Conservation (phyloP, 92 coral and sea anemone genomes). For the Chrysogorgia sp. region DNA sequence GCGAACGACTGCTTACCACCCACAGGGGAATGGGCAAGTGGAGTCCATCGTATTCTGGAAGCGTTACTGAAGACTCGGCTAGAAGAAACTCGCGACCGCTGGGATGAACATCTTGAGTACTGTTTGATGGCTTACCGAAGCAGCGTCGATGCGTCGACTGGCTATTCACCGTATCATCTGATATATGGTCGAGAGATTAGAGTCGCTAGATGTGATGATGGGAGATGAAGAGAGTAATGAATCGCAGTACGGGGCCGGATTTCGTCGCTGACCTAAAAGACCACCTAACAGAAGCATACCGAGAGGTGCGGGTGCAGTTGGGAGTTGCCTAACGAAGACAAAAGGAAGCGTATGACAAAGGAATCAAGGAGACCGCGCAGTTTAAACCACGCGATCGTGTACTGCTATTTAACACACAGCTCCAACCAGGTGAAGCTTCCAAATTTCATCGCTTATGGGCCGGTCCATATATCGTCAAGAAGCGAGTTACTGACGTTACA, state of each 20-base stretch:
- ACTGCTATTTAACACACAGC: conserved; percentile 39
- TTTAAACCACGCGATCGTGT: not conserved
- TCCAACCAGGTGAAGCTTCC: conserved; percentile 47
- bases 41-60: conserved; percentile 39
- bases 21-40: conserved; percentile 59
- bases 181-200: conserved; percentile 56
- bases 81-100: conserved; percentile 39
- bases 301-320: conserved; percentile 44
- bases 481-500: conserved; percentile 57
- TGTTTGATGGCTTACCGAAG: conserved; percentile 55
- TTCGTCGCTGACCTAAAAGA: conserved; percentile 40
- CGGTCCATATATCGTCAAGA: conserved; percentile 56
- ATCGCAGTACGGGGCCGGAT: conserved; percentile 46
- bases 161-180: conserved; percentile 50
- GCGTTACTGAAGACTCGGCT: conserved; percentile 35
- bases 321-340: conserved; percentile 15
- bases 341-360: conserved; percentile 26
- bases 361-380: not conserved
- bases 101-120: conserved; percentile 58
- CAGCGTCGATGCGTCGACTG: conserved; percentile 49
- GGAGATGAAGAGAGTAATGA: conserved; percentile 30
- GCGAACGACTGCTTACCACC: conserved; percentile 51
- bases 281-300: conserved; percentile 45
- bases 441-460: conserved; percentile 62
- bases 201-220: conserved; percentile 60